Percentiles rank a stretch among this genome's conserved stretches.
Evolutionary conservation across 2,797 vertebrate genomes (phyloP).

Genomic region (Pelobates cultripes): DNA sequence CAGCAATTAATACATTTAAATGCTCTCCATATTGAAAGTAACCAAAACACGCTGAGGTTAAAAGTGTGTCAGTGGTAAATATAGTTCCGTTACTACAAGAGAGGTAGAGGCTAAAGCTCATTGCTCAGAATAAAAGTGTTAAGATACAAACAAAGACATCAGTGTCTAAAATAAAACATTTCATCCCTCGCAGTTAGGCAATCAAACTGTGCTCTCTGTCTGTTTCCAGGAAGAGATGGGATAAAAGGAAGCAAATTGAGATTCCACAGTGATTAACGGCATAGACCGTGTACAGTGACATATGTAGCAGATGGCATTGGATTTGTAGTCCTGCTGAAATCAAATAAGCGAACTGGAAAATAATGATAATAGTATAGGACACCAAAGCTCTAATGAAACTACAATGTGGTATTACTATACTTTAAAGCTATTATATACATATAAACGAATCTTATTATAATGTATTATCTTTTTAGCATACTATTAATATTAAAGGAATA

Average conservation of each 20-base stretch:
- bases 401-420: too few relatives aligned
- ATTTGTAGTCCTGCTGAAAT: constrained; percentile 57
- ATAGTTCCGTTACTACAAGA: neutral
- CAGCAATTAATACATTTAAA: too few relatives aligned
- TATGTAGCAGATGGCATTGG: constrained; percentile 64
- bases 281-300: constrained; percentile 59
- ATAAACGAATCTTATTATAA: neutral
- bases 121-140: neutral
- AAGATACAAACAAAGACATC: constrained; percentile 14
- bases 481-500: too few relatives aligned
- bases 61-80: neutral
- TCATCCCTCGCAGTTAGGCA: constrained; percentile 43
- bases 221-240: constrained; percentile 61
- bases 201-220: constrained; percentile 47
- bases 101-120: neutral
- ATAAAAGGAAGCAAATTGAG: constrained; percentile 66
- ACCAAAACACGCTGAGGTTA: neutral
- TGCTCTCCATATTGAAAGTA: neutral
- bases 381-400: neutral
- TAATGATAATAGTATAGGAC: neutral
- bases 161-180: constrained; percentile 18
- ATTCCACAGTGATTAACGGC: constrained; percentile 63
- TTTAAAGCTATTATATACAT: too few relatives aligned
- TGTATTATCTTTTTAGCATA: neutral
- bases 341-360: constrained; percentile 15